Conservation (phyloP, 2,888 invertebrate species). For the Drosophila kambysellisi region DNA sequence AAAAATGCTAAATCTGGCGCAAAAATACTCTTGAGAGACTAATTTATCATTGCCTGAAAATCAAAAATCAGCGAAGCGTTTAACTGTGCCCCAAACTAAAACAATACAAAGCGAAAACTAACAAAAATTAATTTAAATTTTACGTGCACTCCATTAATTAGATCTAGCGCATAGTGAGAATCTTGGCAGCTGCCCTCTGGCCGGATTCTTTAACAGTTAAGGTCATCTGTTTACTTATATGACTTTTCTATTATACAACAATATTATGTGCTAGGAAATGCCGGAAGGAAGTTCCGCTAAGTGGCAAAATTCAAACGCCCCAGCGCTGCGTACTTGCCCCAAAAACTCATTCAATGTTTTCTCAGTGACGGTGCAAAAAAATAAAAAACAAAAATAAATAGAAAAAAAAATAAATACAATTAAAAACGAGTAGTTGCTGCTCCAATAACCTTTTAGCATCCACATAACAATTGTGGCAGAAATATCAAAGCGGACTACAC, state of each 20-base stretch:
- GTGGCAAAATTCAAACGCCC: conserved; percentile 32
- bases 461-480: conserved; percentile 48
- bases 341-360: conserved; percentile 55
- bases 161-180: conserved; percentile 40
- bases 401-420: not conserved
- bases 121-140: conserved; percentile 29
- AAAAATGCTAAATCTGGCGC: conserved; percentile 36
- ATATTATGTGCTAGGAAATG: conserved; percentile 48
- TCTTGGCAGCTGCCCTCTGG: conserved; percentile 47
- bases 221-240: conserved; percentile 54
- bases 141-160: conserved; percentile 78
- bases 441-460: conserved; percentile 73
- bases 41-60: conserved; percentile 66
- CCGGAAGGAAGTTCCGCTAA: conserved; percentile 75
- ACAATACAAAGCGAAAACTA: conserved; percentile 30
- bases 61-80: conserved; percentile 74
- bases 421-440: conserved; percentile 49
- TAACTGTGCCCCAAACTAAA: conserved; percentile 60
- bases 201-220: conserved; percentile 64
- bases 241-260: conserved; percentile 21
- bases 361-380: conserved; percentile 41
- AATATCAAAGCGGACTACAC: conserved; percentile 29
- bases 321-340: conserved; percentile 20
- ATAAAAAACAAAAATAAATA: conserved; percentile 1
- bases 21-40: conserved; percentile 35